Percentiles rank a stretch among this genome's conserved stretches.
phyloP scores from a whole-genome alignment of 2,797 vertebrate species.

The Anableps anableps region DNA sequence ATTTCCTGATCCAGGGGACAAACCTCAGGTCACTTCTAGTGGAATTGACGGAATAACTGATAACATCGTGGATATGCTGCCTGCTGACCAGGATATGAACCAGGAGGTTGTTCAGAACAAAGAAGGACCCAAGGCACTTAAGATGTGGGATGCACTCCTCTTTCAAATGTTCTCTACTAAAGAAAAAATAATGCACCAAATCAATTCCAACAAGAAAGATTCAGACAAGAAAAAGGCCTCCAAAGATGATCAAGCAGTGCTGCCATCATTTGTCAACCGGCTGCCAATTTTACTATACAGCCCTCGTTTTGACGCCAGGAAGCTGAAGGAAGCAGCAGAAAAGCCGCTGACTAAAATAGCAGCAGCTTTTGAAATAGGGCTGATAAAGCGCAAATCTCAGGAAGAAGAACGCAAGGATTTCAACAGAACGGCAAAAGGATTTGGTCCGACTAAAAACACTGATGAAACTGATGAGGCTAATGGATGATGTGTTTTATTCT shows the following conservation, averaged over 20 bases:
- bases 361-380: conserved; percentile 78
- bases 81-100: conserved; percentile 36
- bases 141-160: conserved; percentile 95
- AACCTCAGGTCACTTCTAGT: conserved; percentile 42
- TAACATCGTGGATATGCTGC: conserved; percentile 6
- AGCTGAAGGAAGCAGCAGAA: conserved; percentile 88
- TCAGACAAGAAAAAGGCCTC: conserved; percentile 57
- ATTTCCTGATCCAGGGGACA: conserved; percentile 61
- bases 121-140: conserved; percentile 79
- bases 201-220: conserved; percentile 61
- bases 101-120: conserved; percentile 54
- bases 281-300: conserved; percentile 89
- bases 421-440: conserved; percentile 89
- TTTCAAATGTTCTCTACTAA: conserved; percentile 89
- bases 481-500: background rate
- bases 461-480: conserved; percentile 44
- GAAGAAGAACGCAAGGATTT: conserved; percentile 86
- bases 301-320: conserved; percentile 91
- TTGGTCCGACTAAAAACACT: conserved; percentile 64
- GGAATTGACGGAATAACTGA: conserved; percentile 24
- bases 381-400: conserved; percentile 74
- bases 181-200: conserved; percentile 76
- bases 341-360: conserved; percentile 82
- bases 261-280: conserved; percentile 76
- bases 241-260: conserved; percentile 61